Percentiles rank a stretch among this genome's conserved stretches.
Evolutionary conservation across 2,888 invertebrate genomes (phyloP).

Genomic region (Watsonalla binaria): DNA sequence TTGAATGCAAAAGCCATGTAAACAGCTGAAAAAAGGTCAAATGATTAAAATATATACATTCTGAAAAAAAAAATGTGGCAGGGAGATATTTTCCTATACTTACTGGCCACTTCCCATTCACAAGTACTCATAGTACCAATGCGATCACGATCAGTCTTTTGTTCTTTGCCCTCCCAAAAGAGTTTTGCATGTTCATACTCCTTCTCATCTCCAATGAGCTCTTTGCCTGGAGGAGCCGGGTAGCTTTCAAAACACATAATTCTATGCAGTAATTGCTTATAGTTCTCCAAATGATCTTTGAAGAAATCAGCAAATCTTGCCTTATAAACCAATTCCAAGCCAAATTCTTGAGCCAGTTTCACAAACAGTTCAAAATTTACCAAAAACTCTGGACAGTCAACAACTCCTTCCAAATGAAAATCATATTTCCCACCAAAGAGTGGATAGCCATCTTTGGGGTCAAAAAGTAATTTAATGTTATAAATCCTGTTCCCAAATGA

Average conservation of each 20-base stretch:
- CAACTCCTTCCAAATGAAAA: slow-evolving; percentile 96
- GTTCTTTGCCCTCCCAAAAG: slow-evolving; percentile 65
- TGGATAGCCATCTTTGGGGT: slow-evolving; percentile 82
- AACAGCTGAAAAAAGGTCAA: slow-evolving; percentile 80
- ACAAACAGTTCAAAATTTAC: slow-evolving; percentile 93
- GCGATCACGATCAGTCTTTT: slow-evolving; percentile 50
- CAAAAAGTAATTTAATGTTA: slow-evolving; percentile 84
- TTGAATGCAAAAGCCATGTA: slow-evolving; percentile 91
- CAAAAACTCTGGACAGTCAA: slow-evolving; percentile 98
- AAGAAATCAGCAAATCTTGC: slow-evolving; percentile 90
- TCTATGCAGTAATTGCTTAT: slow-evolving; percentile 80
- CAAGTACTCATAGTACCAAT: slow-evolving; percentile 91
- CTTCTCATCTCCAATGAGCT: slow-evolving; percentile 77
- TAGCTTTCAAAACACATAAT: slow-evolving; percentile 91
- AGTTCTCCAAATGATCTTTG: slow-evolving; percentile 73
- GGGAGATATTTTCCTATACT: slow-evolving; percentile 50
- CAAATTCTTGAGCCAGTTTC: slow-evolving; percentile 85
- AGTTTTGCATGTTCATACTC: slow-evolving; percentile 87
- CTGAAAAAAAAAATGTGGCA: background rate
- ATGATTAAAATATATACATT: slow-evolving; percentile 1
- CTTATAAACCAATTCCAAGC: slow-evolving; percentile 82
- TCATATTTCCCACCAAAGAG: slow-evolving; percentile 97
- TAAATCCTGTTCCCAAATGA: slow-evolving; percentile 90
- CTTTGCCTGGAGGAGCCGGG: slow-evolving; percentile 80
- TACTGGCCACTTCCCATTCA: slow-evolving; percentile 97